Percentiles rank a stretch among this genome's conserved stretches.
phyloP scores from a whole-genome alignment of 2,888 invertebrate genomes.

The Erebia palarica region DNA sequence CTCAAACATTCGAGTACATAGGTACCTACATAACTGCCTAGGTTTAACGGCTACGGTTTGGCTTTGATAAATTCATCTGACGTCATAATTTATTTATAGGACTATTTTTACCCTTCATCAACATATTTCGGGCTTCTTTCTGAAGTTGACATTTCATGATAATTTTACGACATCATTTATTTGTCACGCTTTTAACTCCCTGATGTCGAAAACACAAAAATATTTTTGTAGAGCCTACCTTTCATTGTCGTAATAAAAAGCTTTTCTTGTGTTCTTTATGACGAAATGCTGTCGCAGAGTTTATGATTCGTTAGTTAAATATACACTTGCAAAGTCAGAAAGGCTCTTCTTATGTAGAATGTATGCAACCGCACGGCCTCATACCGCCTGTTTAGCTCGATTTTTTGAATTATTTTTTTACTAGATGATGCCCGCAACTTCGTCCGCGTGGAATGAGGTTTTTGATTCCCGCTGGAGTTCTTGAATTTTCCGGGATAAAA shows the following conservation, averaged over 20 bases:
- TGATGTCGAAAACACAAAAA: not conserved
- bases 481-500: too few relatives aligned
- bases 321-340: not conserved
- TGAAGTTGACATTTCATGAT: not conserved
- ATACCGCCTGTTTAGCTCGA: not conserved
- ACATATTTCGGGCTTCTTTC: not conserved
- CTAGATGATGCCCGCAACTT: too few relatives aligned
- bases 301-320: not conserved
- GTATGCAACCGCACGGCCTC: conserved; percentile 6
- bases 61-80: not conserved
- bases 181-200: conserved; percentile 5
- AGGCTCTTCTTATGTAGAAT: not conserved
- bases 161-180: not conserved
- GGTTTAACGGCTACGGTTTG: not conserved
- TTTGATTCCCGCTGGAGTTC: too few relatives aligned
- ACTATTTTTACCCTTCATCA: not conserved
- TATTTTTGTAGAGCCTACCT: not conserved
- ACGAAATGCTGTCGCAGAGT: not conserved
- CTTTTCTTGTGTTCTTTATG: not conserved
- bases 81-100: not conserved
- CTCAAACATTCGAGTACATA: not conserved
- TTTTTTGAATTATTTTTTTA: conserved; percentile 1
- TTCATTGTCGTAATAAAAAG: not conserved
- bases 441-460: too few relatives aligned
- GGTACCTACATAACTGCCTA: not conserved